phyloP scores from a whole-genome alignment of 2,113 vertebrate species.

The Dromiciops gliroides region DNA sequence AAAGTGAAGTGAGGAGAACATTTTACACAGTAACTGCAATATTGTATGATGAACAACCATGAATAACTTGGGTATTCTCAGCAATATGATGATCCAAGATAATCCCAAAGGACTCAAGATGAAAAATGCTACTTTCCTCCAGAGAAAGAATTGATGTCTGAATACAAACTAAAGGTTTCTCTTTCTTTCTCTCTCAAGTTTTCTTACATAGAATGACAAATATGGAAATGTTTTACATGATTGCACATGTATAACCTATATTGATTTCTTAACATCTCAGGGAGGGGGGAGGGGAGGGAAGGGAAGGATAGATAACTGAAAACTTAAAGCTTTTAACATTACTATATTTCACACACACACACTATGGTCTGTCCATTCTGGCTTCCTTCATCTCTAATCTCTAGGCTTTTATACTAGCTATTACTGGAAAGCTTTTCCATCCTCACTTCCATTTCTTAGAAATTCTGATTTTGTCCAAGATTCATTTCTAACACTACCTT shows the following conservation, averaged over 20 bases:
- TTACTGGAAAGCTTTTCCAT: not conserved
- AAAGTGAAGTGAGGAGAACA: not conserved
- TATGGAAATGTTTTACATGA: not conserved
- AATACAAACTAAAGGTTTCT: not conserved
- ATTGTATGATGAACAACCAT: not conserved
- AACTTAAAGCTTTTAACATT: not conserved
- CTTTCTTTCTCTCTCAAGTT: not conserved
- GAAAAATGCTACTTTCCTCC: not conserved
- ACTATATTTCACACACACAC: not conserved
- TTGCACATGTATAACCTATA: no score
- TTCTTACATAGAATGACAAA: not conserved
- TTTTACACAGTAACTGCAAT: not conserved
- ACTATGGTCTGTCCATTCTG: not conserved
- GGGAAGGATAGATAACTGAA: no score
- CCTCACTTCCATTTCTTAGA: not conserved
- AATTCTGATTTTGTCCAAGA: not conserved
- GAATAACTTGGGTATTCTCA: not conserved
- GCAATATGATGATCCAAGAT: not conserved
- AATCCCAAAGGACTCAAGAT: not conserved
- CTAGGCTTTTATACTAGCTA: not conserved
- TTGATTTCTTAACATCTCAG: no score
- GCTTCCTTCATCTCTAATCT: not conserved
- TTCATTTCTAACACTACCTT: not conserved
- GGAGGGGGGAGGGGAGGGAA: no score
- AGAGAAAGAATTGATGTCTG: not conserved